These are phyloP conservation scores for Tetramorium parvispinum DNA, from an alignment of 1,140 invertebrate species.

Conservation along the genomic window DNA sequence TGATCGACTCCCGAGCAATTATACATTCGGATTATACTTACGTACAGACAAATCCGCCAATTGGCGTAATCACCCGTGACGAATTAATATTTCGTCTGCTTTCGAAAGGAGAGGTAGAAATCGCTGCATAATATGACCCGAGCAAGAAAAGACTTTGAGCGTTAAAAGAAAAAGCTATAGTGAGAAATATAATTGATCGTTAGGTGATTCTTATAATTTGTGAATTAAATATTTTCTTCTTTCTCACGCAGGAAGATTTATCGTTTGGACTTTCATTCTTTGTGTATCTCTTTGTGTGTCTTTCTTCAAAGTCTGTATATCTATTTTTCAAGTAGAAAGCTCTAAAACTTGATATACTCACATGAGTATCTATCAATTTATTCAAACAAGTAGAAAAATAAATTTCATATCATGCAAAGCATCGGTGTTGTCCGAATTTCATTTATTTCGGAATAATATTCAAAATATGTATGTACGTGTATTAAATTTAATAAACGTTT, in stretches of 20 bases:
- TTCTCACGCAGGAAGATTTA: neutral
- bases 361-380: neutral
- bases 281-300: neutral
- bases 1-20: slow-evolving; percentile 59
- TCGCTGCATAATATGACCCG: neutral
- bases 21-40: slow-evolving; percentile 6
- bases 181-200: neutral
- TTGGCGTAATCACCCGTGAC: neutral
- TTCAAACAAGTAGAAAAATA: neutral
- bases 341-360: neutral
- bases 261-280: neutral
- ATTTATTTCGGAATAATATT: no score
- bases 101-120: slow-evolving; percentile 7
- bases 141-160: neutral
- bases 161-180: neutral
- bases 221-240: neutral
- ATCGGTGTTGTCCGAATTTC: no score
- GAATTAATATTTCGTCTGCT: slow-evolving; percentile 43
- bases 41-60: slow-evolving; percentile 37
- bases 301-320: neutral
- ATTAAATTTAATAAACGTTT: no score
- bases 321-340: neutral
- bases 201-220: slow-evolving; percentile 6
- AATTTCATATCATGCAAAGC: no score
- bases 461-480: no score